A percentile compares a stretch with the other conserved stretches of the same genome.
Conservation (phyloP, 2,888 invertebrate species). For the Alentia gelatinosa region DNA sequence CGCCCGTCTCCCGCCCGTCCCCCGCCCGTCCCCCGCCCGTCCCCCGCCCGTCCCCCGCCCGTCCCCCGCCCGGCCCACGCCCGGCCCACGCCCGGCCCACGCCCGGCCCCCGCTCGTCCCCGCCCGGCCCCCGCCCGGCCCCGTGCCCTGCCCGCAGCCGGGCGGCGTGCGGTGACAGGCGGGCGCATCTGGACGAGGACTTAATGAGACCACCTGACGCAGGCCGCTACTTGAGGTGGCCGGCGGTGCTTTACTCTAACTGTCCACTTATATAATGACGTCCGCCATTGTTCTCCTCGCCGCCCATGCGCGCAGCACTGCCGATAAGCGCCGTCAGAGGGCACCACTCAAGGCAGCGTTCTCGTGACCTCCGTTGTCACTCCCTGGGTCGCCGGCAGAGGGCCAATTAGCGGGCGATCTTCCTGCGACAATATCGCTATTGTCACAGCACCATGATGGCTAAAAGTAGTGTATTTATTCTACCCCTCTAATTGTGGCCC, state of each 20-base stretch:
- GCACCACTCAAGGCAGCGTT: not conserved
- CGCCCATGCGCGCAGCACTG: not conserved
- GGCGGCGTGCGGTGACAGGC: not conserved
- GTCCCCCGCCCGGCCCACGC: too few relatives aligned
- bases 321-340: slow-evolving; percentile 1
- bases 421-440: not conserved
- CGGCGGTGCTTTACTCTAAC: not conserved
- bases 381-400: not conserved
- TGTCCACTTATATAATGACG: slow-evolving; percentile 24
- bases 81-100: too few relatives aligned
- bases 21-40: too few relatives aligned
- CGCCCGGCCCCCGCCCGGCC: too few relatives aligned
- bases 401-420: not conserved
- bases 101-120: too few relatives aligned
- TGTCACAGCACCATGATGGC: not conserved
- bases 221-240: not conserved
- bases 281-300: not conserved
- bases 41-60: too few relatives aligned
- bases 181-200: not conserved
- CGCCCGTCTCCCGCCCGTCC: too few relatives aligned
- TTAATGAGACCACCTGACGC: not conserved
- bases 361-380: slow-evolving; percentile 26
- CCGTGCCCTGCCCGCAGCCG: too few relatives aligned
- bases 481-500: not conserved
- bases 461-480: not conserved